These are phyloP conservation scores for Chironomus tentans DNA, from an alignment of 2,888 invertebrate species.

Conservation along the genomic window DNA sequence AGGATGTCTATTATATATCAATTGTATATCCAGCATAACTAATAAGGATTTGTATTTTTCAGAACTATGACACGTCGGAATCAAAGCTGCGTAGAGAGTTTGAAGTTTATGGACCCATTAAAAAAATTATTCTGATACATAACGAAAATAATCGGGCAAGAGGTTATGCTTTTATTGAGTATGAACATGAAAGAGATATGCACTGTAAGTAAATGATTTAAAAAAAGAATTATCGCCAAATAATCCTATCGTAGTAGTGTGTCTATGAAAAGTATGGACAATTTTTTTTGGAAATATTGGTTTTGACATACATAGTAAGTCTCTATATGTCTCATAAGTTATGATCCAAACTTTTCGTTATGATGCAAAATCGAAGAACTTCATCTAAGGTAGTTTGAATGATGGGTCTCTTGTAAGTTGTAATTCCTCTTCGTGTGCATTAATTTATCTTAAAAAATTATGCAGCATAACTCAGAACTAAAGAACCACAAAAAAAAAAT, in stretches of 20 bases:
- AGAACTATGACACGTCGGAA: conserved; percentile 99
- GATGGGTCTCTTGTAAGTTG: conserved; percentile 18
- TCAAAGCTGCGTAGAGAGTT: conserved; percentile 95
- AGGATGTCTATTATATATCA: conserved; percentile 41
- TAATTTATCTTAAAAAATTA: background rate
- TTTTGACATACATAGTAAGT: too few relatives aligned
- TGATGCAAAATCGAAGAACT: background rate
- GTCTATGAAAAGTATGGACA: background rate
- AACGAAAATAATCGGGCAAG: conserved; percentile 56
- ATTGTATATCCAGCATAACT: too few relatives aligned
- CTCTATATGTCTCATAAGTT: background rate
- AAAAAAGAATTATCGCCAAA: background rate
- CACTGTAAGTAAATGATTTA: conserved; percentile 73
- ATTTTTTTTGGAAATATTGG: too few relatives aligned
- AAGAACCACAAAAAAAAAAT: background rate
- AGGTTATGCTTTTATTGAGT: conserved; percentile 99
- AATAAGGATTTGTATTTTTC: conserved; percentile 33
- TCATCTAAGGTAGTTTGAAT: background rate
- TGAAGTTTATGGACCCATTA: conserved; percentile 94
- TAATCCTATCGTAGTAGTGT: background rate
- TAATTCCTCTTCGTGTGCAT: too few relatives aligned
- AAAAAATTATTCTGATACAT: conserved; percentile 88
- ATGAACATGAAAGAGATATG: conserved; percentile 99
- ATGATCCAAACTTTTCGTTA: background rate
- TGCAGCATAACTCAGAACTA: background rate